phyloP scores from a whole-genome alignment of 1,140 invertebrate species.

The Eupristina koningsbergeri region DNA sequence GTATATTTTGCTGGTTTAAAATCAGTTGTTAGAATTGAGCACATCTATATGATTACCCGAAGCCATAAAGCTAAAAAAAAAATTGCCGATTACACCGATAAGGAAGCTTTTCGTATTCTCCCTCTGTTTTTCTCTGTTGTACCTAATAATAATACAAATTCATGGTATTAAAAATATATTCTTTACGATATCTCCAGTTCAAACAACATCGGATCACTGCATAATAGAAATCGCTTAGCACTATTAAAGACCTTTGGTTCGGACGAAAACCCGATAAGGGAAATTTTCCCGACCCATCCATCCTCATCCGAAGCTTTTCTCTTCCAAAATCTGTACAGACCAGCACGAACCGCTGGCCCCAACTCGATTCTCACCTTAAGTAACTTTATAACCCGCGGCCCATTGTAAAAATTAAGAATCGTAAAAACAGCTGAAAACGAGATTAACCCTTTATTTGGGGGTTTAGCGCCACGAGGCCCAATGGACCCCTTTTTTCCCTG shows the following conservation, averaged over 20 bases:
- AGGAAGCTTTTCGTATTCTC: background rate
- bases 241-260: slow-evolving; percentile 34
- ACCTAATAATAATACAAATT: background rate
- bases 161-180: background rate
- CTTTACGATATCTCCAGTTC: slow-evolving; percentile 9
- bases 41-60: no score
- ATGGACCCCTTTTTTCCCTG: background rate
- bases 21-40: no score
- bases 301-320: background rate
- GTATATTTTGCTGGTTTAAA: no score
- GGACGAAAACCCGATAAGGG: background rate
- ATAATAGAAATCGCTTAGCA: slow-evolving; percentile 45
- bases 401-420: slow-evolving; percentile 11
- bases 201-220: background rate
- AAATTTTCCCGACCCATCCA: background rate
- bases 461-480: background rate
- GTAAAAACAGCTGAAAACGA: background rate
- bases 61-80: no score
- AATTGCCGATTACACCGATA: background rate
- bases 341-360: no score
- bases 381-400: background rate
- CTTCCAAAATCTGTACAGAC: background rate
- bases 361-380: background rate
- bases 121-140: background rate
- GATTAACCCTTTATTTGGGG: slow-evolving; percentile 26